Base-by-base conservation (phyloP, 2,113 vertebrate genomes). In the Gymnogyps californianus region DNA sequence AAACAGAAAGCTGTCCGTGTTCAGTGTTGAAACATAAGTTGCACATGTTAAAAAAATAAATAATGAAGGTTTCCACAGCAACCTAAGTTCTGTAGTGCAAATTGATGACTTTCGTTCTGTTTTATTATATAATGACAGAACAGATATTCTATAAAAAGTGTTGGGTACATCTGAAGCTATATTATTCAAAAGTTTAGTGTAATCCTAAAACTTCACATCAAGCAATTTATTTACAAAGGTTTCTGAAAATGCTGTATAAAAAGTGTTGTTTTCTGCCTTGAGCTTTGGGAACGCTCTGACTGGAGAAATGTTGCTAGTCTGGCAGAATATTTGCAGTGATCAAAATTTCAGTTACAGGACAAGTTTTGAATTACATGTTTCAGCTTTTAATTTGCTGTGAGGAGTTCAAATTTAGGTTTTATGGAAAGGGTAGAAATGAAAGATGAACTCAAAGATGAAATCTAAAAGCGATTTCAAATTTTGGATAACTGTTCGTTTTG, bases 51-150 rank as follows among this genome's bases (percentile, higher is more conserved):
- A 96, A 96, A 94, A 97, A 95, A 90, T 89, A 94, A 97, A 96
- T 96, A 97, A 94, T 46, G 44, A 94, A 91, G 92, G 97, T 97
- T 98, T 97, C 97, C 97, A 97, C 89, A 97, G 97, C 97, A 98
- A 97, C 97, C 65, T 59, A 69, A 94, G 82, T 93, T 95, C 74
- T 95, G 91, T 74, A 47, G 93, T 79, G 89, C 93, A 96, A 95
- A 91, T 89, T 80, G 92, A 94, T 87, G 96, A 90, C 69, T 96
- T 97, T 91, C 26, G 10, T 91, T 97, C 94, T 95, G 88, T 44
- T 96, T 97, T 88, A 92, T 98, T 98, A 97, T 93, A 96, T 98
- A 98, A 97, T 77, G 88, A 87, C 32, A 74, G 90, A 96, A 93
- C 62, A 95, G 69, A 93, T 94, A 89, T 44, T 93, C 95, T 94